These are phyloP conservation scores for Gerris lacustris DNA, from an alignment of 2,888 invertebrate genomes.

Conservation along the genomic window DNA sequence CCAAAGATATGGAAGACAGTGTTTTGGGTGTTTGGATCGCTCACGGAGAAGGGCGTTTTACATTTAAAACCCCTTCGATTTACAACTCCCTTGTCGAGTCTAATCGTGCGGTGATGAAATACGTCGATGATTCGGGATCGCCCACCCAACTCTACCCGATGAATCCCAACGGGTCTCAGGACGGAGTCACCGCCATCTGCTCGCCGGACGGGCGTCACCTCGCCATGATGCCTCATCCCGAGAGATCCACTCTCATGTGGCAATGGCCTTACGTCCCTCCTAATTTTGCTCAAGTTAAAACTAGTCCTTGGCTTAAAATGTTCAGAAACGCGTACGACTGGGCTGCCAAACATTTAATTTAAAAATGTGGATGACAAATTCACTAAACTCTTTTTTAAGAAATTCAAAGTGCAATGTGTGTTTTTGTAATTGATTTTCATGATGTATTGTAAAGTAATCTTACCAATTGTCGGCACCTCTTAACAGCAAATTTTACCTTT, in stretches of 20 bases:
- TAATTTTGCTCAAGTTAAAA: slow-evolving; percentile 17
- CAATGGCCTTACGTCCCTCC: slow-evolving; percentile 68
- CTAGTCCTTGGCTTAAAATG: slow-evolving; percentile 81
- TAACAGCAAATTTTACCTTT: no score
- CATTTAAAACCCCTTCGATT: no score
- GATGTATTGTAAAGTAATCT: no score
- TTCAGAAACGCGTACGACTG: slow-evolving; percentile 79
- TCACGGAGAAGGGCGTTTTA: slow-evolving; percentile 72
- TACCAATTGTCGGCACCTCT: no score
- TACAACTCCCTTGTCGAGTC: no score
- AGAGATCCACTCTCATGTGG: slow-evolving; percentile 78
- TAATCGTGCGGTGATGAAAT: slow-evolving; percentile 52
- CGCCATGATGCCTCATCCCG: slow-evolving; percentile 98
- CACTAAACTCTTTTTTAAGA: no score
- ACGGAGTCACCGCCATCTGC: slow-evolving; percentile 79
- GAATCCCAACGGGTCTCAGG: slow-evolving; percentile 86
- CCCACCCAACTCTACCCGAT: slow-evolving; percentile 76
- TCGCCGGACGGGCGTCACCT: slow-evolving; percentile 85
- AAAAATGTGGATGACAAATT: no score
- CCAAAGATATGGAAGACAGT: slow-evolving; percentile 76
- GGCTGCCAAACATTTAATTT: slow-evolving; percentile 34
- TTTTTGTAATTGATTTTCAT: no score
- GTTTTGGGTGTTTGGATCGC: slow-evolving; percentile 91
- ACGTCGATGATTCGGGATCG: slow-evolving; percentile 64
- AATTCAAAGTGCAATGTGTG: no score